phyloP scores from a whole-genome alignment of 1,140 invertebrate species.

The Panagrolaimus sp. region DNA sequence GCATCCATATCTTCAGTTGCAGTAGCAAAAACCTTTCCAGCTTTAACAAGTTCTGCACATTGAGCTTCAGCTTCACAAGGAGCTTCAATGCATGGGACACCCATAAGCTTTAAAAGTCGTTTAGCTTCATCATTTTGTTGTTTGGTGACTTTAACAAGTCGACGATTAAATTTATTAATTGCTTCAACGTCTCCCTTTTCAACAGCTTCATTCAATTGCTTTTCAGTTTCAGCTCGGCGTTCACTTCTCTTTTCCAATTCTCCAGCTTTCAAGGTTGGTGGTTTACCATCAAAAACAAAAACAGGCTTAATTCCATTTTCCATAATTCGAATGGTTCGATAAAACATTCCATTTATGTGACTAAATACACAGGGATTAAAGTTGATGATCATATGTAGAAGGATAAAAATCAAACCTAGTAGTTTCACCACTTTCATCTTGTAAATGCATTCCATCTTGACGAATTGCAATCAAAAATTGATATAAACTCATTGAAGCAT shows the following conservation, averaged over 20 bases:
- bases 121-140: conserved; percentile 82
- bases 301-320: conserved; percentile 97
- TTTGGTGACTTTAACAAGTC: conserved; percentile 79
- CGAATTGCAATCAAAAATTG: conserved; percentile 97
- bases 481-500: conserved; percentile 97
- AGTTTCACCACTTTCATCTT: conserved; percentile 86
- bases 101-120: conserved; percentile 82
- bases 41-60: conserved; percentile 85
- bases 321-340: conserved; percentile 88
- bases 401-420: conserved; percentile 68
- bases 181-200: conserved; percentile 83
- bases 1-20: conserved; percentile 99
- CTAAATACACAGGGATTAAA: conserved; percentile 61
- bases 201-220: conserved; percentile 80
- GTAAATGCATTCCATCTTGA: conserved; percentile 77
- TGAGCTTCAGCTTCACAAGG: conserved; percentile 99
- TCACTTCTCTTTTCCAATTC: conserved; percentile 85
- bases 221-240: conserved; percentile 83
- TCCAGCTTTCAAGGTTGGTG: conserved; percentile 63
- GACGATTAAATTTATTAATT: conserved; percentile 85
- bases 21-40: conserved; percentile 85
- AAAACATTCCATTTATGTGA: conserved; percentile 95
- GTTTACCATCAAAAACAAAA: conserved; percentile 92
- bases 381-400: too few species aligned
- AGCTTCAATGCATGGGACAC: conserved; percentile 85